Base-by-base conservation (phyloP, 1,140 invertebrate genomes). In the Stegodyphus dumicola region DNA sequence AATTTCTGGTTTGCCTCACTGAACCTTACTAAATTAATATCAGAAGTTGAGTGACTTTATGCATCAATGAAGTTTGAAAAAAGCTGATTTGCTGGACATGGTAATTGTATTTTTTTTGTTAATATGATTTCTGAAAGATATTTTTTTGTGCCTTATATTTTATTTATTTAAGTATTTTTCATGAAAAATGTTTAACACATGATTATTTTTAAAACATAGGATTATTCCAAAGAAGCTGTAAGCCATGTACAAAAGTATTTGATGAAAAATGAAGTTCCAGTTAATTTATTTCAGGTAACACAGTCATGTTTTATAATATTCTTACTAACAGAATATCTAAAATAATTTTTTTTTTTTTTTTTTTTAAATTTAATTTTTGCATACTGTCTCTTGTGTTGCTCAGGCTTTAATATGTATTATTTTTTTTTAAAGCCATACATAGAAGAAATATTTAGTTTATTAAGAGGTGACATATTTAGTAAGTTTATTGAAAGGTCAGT, bases 361-460 rank as follows among this genome's bases (percentile, higher is more conserved):
- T n/a, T n/a, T n/a, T n/a, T n/a, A 33, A 33, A 33, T 33, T 33
- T 33, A 33, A 33, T 33, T 33, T 33, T 33, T 33, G 33, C 33
- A 33, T 33, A 33, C 33, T 33, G 33, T 33, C 33, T 33, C 1
- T 33, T 33, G 1, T 33, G 3, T 1, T 33, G 33, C 33, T 33
- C 33, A 33, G 33, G 33, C 3, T 33, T 33, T 33, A 10, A 60
- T 60, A 60, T 15, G 9, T 9, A 60, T 69, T 77, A 17, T 87
- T 74, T 84, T 73, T 76, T 69, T 52, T 94, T 93, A 77, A 91
- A 99, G 96, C 97, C 97, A 89, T 99, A 99, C 92, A 98, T 99
- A 92, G 96, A 98, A 92, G 98, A 99, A 93, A 99, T 99, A 91
- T 99, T 98, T 92, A 96, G 96, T 92, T 96, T 97, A 91, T 93